Conservation (phyloP, 2,888 invertebrate species). For the Neria commutata region DNA sequence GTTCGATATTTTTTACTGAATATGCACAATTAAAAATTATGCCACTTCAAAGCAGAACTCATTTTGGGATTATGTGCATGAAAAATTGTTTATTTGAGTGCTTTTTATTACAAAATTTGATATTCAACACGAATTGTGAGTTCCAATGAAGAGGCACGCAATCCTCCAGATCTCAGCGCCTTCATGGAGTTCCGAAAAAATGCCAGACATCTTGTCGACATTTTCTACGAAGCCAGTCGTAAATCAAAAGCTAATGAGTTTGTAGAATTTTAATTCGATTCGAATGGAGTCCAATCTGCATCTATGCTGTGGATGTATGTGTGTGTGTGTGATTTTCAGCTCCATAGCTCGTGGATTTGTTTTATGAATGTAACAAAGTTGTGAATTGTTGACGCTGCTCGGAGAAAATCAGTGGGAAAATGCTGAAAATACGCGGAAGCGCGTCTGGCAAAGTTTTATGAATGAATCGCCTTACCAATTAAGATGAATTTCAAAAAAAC, state of each 20-base stretch:
- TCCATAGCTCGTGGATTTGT: constrained; percentile 7
- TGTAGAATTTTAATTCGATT: constrained; percentile 34
- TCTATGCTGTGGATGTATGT: neutral
- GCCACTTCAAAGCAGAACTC: too few species aligned
- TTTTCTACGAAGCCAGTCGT: constrained; percentile 48
- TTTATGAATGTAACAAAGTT: neutral
- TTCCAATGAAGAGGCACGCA: too few species aligned
- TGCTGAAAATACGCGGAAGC: neutral
- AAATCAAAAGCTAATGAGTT: constrained; percentile 40
- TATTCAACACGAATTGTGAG: too few species aligned
- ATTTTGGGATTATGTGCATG: too few species aligned
- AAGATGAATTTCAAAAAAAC: neutral
- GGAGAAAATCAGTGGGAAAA: neutral
- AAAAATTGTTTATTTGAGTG: too few species aligned
- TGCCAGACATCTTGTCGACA: constrained; percentile 50
- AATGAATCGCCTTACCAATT: neutral
- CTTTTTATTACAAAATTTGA: too few species aligned
- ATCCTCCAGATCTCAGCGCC: too few species aligned
- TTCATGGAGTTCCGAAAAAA: too few species aligned
- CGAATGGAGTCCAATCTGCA: too few species aligned
- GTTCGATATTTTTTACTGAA: too few species aligned
- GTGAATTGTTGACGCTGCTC: neutral
- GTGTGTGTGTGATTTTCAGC: constrained; percentile 34
- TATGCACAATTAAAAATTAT: too few species aligned
- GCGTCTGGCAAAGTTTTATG: neutral